Percentiles rank a stretch among this genome's conserved stretches.
Evolutionary conservation across 1,140 invertebrate species (phyloP).

Genomic region (Aphidius ervi): DNA sequence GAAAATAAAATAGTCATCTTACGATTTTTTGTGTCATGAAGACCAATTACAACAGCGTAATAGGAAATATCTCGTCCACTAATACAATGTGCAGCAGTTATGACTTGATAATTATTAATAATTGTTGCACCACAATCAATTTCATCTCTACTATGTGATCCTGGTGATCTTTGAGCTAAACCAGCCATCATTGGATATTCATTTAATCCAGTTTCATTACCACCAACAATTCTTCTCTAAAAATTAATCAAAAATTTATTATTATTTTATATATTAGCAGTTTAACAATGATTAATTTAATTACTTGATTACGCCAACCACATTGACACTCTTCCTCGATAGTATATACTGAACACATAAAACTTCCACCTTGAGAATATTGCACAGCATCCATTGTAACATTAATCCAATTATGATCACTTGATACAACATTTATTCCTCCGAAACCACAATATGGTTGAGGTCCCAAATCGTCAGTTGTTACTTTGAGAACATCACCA

Average conservation of each 20-base stretch:
- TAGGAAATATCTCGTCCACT: slow-evolving; percentile 17
- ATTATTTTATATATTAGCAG: not conserved
- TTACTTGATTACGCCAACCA: slow-evolving; percentile 57
- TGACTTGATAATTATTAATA: slow-evolving; percentile 57
- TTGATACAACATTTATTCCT: slow-evolving; percentile 45
- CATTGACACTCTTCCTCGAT: slow-evolving; percentile 49
- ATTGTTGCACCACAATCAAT: slow-evolving; percentile 65
- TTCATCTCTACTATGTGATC: slow-evolving; percentile 11
- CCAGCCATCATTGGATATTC: slow-evolving; percentile 66
- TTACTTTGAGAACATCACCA: slow-evolving; percentile 22
- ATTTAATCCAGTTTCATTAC: slow-evolving; percentile 56
- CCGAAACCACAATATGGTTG: slow-evolving; percentile 56
- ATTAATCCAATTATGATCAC: slow-evolving; percentile 40
- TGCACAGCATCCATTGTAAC: slow-evolving; percentile 42
- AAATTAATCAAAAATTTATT: slow-evolving; percentile 12
- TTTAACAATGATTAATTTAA: not conserved
- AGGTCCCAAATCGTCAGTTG: slow-evolving; percentile 6
- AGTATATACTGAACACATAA: slow-evolving; percentile 46
- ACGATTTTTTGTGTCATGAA: slow-evolving; percentile 49
- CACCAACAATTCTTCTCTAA: slow-evolving; percentile 62
- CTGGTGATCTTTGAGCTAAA: slow-evolving; percentile 43
- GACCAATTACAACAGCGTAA: slow-evolving; percentile 55
- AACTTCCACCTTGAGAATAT: slow-evolving; percentile 49
- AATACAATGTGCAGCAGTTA: slow-evolving; percentile 70
- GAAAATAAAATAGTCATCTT: not conserved